A percentile compares a stretch with the other conserved stretches of the same genome.
These are phyloP conservation scores for Microtus montanus DNA, from an alignment of 2,113 vertebrate genomes.

Conservation along the genomic window DNA sequence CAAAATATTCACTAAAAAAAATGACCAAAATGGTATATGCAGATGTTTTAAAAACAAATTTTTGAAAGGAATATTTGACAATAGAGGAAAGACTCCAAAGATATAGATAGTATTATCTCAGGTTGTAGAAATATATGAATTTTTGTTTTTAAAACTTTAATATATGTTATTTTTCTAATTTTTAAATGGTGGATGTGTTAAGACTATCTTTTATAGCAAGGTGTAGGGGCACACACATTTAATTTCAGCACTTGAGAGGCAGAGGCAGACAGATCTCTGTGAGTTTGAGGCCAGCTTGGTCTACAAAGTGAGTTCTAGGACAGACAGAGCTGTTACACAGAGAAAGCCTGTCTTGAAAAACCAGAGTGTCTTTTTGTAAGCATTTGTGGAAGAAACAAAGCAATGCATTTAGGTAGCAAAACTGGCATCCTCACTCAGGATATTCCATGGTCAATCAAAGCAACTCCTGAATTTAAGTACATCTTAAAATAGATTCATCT, in stretches of 20 bases:
- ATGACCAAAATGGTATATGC: neutral
- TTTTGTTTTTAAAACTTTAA: conserved; percentile 9
- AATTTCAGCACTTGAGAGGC: neutral
- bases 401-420: neutral
- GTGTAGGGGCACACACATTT: neutral
- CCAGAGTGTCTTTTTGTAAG: neutral
- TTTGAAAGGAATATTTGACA: conserved; percentile 38
- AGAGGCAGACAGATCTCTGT: neutral
- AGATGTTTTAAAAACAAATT: neutral
- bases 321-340: neutral
- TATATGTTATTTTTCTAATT: neutral
- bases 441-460: neutral
- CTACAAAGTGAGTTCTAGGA: neutral
- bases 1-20: conserved; percentile 1
- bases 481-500: neutral
- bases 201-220: neutral
- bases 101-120: neutral
- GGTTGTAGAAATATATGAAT: neutral
- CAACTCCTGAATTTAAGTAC: neutral
- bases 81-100: neutral
- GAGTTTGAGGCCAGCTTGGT: neutral
- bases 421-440: neutral
- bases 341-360: neutral
- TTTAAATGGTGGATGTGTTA: neutral
- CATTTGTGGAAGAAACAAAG: conserved; percentile 25